Conservation (phyloP, 2,113 vertebrate species). For the Melanerpes aurifrons region DNA sequence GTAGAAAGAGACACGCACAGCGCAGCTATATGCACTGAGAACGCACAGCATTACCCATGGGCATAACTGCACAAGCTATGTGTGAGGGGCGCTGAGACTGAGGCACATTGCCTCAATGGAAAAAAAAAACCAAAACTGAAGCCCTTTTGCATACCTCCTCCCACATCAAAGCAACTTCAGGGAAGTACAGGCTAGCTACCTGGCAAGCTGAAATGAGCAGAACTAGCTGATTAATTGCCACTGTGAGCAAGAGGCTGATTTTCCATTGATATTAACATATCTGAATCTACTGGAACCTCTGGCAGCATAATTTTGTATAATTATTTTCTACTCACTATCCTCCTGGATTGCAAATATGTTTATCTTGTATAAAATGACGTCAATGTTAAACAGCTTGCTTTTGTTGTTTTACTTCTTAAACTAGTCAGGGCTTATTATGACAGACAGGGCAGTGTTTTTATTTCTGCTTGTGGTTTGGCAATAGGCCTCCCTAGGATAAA, state of each 20-base stretch:
- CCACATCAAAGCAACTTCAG: not conserved
- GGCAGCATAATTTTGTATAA: slow-evolving; percentile 15
- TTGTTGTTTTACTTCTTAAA: slow-evolving; percentile 42
- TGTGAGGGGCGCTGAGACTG: not conserved
- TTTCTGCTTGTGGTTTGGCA: slow-evolving; percentile 48
- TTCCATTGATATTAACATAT: slow-evolving; percentile 11
- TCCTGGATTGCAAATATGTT: slow-evolving; percentile 27
- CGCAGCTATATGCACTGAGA: not conserved
- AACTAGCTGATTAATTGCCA: slow-evolving; percentile 6
- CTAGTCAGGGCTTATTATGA: slow-evolving; percentile 7
- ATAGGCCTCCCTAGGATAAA: not conserved
- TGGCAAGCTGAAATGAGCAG: not conserved
- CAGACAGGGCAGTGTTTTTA: slow-evolving; percentile 1
- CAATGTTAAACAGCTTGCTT: slow-evolving; percentile 23
- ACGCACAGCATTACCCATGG: not conserved
- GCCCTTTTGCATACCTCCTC: not conserved
- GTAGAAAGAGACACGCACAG: not conserved
- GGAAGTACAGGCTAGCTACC: not conserved
- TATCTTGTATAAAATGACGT: slow-evolving; percentile 29
- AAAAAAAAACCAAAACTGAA: not conserved
- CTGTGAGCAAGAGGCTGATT: not conserved
- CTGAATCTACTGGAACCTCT: not conserved
- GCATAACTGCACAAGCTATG: not conserved
- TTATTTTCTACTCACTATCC: slow-evolving; percentile 29
- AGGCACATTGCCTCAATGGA: accelerated